Evolutionary conservation across 2,888 invertebrate species (phyloP), one percentile per base, ranked within the genome.

Genomic region (Agriopis leucophaearia): DNA sequence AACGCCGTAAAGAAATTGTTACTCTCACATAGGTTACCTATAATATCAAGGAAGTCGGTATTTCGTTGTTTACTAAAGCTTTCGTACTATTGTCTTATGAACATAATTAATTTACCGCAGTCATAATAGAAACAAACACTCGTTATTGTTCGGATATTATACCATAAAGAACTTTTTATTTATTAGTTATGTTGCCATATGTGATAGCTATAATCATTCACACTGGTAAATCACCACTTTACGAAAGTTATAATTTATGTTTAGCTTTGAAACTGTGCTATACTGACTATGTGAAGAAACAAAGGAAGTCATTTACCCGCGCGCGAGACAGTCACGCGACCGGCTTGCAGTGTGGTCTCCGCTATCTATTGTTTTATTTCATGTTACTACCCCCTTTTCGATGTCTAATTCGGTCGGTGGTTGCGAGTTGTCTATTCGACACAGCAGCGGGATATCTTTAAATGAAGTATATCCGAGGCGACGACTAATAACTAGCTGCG

Each of bases 251-350:
- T 83, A 81, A 83, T 83, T 83, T 83, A 83, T 82, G 78, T 80
- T 81, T 77, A 76, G 75, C 76, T 81, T 81, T 79, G 78, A 79
- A 82, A 81, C 83, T 82, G 79, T 81, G 75, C 81, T 81, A 84
- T 84, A 82, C 83, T 81, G 83, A 83, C 81, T 84, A 86, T 85
- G 88, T 85, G 82, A 86, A 88, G 87, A 88, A 88, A 89, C 89
- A 88, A 90, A 89, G 90, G 90, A 89, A 90, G 87, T 87, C 85
- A 87, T 88, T 88, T 86, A 87, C 86, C 82, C 87, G 82, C 83
- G 83, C 84, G 81, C 87, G 83, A 88, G 87, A 88, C 88, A 88
- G 90, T 88, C 91, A 91, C 91, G 90, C 90, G 85, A 89, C 79
- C 80, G 76, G 76, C 82, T 79, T 79, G 81, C 80, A 73, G 75